Percentiles rank a stretch among this genome's conserved stretches.
These are phyloP conservation scores for Leptinotarsa tumamoca DNA, from an alignment of 2,888 invertebrate species.

Conservation along the genomic window DNA sequence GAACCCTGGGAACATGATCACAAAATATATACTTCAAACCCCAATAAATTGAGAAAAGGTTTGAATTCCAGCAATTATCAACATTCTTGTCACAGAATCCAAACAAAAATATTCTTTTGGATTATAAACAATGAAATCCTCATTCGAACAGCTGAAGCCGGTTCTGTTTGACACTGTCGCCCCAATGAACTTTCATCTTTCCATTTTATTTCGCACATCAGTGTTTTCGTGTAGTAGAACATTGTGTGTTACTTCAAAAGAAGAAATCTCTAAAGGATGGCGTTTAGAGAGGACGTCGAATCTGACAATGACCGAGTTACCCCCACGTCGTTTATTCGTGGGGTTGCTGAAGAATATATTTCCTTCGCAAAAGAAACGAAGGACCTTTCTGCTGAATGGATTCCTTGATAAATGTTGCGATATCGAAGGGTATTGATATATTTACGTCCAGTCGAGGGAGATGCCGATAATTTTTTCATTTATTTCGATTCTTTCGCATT, in stretches of 20 bases:
- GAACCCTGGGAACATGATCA: no score
- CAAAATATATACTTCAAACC: no score
- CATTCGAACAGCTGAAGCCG: background rate
- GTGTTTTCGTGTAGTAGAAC: conserved; percentile 31
- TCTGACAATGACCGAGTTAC: conserved; percentile 20
- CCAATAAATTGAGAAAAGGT: no score
- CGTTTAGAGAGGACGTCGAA: conserved; percentile 27
- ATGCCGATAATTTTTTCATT: background rate
- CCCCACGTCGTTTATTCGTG: background rate
- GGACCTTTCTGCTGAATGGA: background rate
- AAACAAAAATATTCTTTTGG: background rate
- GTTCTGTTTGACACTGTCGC: background rate
- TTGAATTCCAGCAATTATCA: no score
- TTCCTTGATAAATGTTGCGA: conserved; percentile 13
- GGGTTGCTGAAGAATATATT: conserved; percentile 13
- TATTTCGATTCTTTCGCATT: background rate
- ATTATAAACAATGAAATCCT: background rate
- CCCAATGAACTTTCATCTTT: conserved; percentile 10
- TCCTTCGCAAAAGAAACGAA: conserved; percentile 2
- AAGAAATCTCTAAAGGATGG: conserved; percentile 29
- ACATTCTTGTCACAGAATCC: no score
- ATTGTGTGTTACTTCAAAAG: conserved; percentile 31
- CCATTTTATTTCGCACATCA: conserved; percentile 29
- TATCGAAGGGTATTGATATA: conserved; percentile 3
- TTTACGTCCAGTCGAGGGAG: background rate